These are phyloP conservation scores for Thinocorus orbignyianus DNA, from an alignment of 2,113 vertebrate genomes.

Conservation along the genomic window DNA sequence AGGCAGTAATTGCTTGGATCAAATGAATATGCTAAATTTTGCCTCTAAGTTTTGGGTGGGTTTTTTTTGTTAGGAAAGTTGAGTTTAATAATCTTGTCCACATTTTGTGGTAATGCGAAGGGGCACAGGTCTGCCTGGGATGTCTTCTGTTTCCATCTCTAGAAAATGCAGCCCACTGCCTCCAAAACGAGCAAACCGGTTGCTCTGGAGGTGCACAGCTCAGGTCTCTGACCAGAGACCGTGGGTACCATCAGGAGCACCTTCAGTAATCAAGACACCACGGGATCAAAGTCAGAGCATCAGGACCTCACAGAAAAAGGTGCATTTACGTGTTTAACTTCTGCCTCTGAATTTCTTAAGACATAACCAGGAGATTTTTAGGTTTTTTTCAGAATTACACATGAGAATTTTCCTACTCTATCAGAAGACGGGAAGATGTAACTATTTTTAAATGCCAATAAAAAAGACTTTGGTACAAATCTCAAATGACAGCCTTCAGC, in stretches of 20 bases:
- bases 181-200: not conserved
- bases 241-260: not conserved
- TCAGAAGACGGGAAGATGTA: not conserved
- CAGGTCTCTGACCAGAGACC: fast-evolving
- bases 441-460: not conserved
- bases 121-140: not conserved
- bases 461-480: not conserved
- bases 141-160: not conserved
- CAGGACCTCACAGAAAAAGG: not conserved
- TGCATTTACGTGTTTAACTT: not conserved
- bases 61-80: not conserved
- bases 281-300: not conserved
- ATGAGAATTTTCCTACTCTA: not conserved
- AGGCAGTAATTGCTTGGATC: not conserved
- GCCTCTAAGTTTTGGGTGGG: no score
- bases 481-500: not conserved
- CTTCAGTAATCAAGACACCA: not conserved
- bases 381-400: not conserved
- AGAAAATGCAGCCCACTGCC: not conserved
- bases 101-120: not conserved
- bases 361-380: fast-evolving
- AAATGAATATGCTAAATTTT: not conserved
- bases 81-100: not conserved
- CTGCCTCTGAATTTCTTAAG: not conserved
- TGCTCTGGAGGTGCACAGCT: fast-evolving